Conservation (phyloP, 2,113 vertebrate species). For the Hyaena hyaena region DNA sequence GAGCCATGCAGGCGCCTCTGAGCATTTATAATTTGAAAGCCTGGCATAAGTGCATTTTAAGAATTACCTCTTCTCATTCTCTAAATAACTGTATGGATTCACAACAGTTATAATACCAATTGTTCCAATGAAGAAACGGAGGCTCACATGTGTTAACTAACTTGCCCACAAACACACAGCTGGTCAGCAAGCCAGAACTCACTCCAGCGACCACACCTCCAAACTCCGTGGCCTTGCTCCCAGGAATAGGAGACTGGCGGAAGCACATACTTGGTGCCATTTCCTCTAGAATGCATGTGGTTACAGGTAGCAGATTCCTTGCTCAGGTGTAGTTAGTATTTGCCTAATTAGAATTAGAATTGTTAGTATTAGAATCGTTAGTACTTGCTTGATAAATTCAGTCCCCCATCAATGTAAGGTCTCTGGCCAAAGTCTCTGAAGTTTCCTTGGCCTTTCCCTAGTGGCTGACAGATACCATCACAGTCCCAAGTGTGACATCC, state of each 20-base stretch:
- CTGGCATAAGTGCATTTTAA: neutral
- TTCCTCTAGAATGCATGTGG: neutral
- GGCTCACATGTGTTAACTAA: neutral
- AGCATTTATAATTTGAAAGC: neutral
- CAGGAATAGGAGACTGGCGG: neutral
- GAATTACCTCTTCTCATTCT: neutral
- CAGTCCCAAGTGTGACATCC: neutral
- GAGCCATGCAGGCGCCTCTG: neutral
- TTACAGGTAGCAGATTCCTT: neutral
- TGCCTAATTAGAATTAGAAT: too few relatives aligned
- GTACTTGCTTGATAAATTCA: neutral
- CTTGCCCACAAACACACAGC: neutral
- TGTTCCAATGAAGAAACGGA: neutral
- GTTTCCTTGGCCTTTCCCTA: neutral
- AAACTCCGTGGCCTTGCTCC: fast-evolving
- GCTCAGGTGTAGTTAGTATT: neutral
- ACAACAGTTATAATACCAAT: neutral
- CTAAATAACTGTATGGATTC: neutral
- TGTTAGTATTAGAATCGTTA: neutral
- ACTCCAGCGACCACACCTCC: too few relatives aligned
- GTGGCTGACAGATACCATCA: neutral
- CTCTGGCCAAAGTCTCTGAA: neutral
- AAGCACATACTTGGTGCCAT: neutral
- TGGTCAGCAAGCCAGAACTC: neutral
- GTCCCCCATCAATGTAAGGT: neutral